A percentile compares a stretch with the other conserved stretches of the same genome.
Evolutionary conservation across 1,140 invertebrate genomes (phyloP).

Genomic region (Brachionus angularis): DNA sequence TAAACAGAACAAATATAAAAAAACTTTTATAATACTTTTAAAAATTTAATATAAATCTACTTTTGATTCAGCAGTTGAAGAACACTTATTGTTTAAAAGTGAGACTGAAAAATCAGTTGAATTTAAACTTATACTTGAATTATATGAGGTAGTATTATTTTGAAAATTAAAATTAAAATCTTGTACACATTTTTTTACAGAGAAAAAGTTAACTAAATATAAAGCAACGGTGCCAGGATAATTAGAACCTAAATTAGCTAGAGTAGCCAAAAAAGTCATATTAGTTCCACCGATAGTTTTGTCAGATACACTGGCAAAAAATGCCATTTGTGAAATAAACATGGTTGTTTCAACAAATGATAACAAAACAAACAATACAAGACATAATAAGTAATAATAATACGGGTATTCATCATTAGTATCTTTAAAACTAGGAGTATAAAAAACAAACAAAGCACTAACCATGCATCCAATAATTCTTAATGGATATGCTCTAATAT

Average conservation of each 20-base stretch:
- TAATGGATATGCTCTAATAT: conserved; percentile 80
- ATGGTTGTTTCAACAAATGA: not conserved
- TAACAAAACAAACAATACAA: not conserved
- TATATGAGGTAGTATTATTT: not conserved
- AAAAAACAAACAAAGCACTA: conserved; percentile 57
- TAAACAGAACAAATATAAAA: not conserved
- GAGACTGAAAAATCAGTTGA: not conserved
- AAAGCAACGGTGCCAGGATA: not conserved
- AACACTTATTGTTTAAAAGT: not conserved
- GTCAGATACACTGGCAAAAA: conserved; percentile 80
- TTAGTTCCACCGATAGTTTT: conserved; percentile 93
- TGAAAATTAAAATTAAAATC: not conserved
- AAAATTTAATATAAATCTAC: not conserved
- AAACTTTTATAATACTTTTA: not conserved
- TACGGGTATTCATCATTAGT: not conserved
- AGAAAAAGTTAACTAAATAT: conserved; percentile 16
- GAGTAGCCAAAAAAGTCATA: conserved; percentile 96
- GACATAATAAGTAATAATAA: not conserved
- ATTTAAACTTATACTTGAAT: not conserved
- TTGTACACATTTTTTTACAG: not conserved
- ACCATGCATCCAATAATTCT: conserved; percentile 69
- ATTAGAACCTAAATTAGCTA: conserved; percentile 74
- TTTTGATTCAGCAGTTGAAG: not conserved
- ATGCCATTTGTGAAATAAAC: conserved; percentile 66
- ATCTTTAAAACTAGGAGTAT: conserved; percentile 14